These are phyloP conservation scores for Alcis repandata DNA, from an alignment of 2,888 invertebrate species.

Conservation along the genomic window DNA sequence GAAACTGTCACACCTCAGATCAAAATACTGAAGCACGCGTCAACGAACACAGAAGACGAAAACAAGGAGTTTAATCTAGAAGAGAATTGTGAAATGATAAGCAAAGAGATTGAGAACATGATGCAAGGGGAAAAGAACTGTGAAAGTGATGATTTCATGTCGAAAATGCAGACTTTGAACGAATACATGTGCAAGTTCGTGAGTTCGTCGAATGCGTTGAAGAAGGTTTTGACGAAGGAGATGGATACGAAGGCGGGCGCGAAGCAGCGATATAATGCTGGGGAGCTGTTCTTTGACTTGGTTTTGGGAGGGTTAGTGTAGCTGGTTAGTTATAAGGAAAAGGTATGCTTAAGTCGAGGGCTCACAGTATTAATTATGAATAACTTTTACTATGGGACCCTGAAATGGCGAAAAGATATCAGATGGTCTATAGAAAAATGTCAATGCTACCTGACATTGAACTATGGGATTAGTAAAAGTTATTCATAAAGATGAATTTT, in stretches of 20 bases:
- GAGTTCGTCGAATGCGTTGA: constrained; percentile 74
- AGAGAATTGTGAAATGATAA: constrained; percentile 60
- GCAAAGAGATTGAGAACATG: constrained; percentile 65
- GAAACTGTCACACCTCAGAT: constrained; percentile 74
- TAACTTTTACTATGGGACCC: no score
- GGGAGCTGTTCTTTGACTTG: constrained; percentile 65
- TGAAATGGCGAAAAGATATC: no score
- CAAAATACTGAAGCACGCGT: constrained; percentile 71
- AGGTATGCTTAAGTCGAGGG: no score
- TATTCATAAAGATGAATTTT: no score
- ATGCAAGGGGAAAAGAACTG: constrained; percentile 56
- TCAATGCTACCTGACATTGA: no score
- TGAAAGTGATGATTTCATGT: constrained; percentile 62
- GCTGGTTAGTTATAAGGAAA: no score
- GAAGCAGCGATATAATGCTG: constrained; percentile 53
- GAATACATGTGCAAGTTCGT: constrained; percentile 79
- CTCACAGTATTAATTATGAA: no score
- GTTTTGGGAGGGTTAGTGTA: constrained; percentile 73
- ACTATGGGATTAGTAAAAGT: no score
- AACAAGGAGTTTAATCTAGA: constrained; percentile 47
- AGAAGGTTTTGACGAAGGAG: constrained; percentile 71
- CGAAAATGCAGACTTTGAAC: constrained; percentile 74
- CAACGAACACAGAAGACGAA: constrained; percentile 67
- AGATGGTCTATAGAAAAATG: no score
- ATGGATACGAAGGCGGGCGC: constrained; percentile 61